A percentile compares a stretch with the other conserved stretches of the same genome.
Evolutionary conservation across 2,888 invertebrate species (phyloP).

Genomic region (Chouioia cunea): DNA sequence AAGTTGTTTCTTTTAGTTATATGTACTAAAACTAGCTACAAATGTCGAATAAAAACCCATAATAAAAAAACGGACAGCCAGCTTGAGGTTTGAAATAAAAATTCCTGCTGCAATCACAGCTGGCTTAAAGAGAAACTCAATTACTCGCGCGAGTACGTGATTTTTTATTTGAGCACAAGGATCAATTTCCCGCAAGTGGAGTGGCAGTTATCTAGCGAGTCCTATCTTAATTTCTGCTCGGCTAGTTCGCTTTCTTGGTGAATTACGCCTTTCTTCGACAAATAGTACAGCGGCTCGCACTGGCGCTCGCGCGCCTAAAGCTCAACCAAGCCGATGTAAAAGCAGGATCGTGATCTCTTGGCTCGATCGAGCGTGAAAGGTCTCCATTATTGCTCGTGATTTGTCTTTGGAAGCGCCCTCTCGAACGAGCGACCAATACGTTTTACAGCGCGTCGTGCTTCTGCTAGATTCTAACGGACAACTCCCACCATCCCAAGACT

Average conservation of each 20-base stretch:
- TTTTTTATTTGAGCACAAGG: conserved; percentile 22
- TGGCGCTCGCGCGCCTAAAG: conserved; percentile 16
- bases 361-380: conserved; percentile 49
- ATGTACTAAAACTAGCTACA: too few species aligned
- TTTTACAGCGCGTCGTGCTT: conserved; percentile 17
- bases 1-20: too few species aligned
- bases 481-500: too few species aligned
- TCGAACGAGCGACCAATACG: conserved; percentile 36
- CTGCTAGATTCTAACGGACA: neutral
- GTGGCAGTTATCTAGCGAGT: neutral
- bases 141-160: neutral
- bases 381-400: conserved; percentile 49
- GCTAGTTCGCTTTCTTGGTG: conserved; percentile 31
- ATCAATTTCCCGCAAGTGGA: conserved; percentile 6
- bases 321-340: conserved; percentile 43
- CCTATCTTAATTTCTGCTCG: conserved; percentile 46
- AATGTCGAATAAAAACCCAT: too few species aligned
- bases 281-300: conserved; percentile 37
- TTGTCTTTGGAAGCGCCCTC: conserved; percentile 43
- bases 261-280: conserved; percentile 43
- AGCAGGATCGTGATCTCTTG: conserved; percentile 41
- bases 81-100: neutral
- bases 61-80: too few species aligned
- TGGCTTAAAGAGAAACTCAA: conserved; percentile 4
- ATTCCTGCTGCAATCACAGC: conserved; percentile 13